Evolutionary conservation across 2,113 vertebrate genomes (phyloP).

Genomic region (Pantherophis guttatus): DNA sequence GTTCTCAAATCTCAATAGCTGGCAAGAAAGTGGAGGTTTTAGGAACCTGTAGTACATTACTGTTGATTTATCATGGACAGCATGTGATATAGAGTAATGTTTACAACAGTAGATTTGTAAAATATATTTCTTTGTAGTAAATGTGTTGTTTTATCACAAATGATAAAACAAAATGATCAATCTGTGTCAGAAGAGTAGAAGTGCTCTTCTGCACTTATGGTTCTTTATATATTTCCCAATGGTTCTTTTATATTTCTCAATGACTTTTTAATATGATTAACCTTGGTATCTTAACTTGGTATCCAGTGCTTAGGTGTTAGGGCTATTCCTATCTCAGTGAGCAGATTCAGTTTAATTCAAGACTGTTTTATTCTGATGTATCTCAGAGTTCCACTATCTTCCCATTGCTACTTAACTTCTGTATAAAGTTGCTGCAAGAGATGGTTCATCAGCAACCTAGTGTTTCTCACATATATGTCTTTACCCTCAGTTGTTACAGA

Average conservation of each 20-base stretch:
- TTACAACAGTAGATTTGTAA: background rate
- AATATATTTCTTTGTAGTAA: background rate
- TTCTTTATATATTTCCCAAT: background rate
- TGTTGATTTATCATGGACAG: background rate
- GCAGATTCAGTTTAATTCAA: background rate
- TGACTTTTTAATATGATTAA: background rate
- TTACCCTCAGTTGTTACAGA: background rate
- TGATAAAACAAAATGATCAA: no score
- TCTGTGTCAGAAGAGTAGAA: no score
- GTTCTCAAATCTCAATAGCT: background rate
- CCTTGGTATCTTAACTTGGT: background rate
- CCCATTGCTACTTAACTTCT: background rate
- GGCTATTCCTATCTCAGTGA: background rate
- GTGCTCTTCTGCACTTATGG: background rate
- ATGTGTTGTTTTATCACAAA: background rate
- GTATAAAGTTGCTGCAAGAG: background rate
- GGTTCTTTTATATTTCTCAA: background rate
- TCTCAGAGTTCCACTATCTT: background rate
- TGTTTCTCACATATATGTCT: background rate
- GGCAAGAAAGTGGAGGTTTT: background rate
- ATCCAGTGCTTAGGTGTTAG: background rate
- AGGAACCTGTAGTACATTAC: background rate
- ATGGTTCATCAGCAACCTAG: background rate
- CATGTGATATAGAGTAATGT: background rate
- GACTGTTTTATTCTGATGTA: background rate